A percentile compares a stretch with the other conserved stretches of the same genome.
Evolutionary conservation across 2,888 invertebrate species (phyloP).

Genomic region (Xestobium rufovillosum): DNA sequence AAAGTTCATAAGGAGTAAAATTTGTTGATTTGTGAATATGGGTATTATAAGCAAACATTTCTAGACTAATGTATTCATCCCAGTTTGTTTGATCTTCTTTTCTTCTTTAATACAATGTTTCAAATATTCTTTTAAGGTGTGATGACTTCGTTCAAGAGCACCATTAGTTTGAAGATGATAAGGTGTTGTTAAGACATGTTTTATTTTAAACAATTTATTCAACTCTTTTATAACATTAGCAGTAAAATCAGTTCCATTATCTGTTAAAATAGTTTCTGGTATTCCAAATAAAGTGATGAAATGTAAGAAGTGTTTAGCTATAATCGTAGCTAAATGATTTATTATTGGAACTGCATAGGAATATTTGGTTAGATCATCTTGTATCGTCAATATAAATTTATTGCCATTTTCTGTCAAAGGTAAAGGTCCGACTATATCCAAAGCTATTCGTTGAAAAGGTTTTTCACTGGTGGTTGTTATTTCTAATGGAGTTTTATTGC

Average conservation of each 20-base stretch:
- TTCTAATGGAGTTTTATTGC: constrained; percentile 17
- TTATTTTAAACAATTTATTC: constrained; percentile 26
- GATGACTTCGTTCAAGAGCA: constrained; percentile 30
- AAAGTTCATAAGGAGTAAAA: constrained; percentile 29
- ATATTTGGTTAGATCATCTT: constrained; percentile 28
- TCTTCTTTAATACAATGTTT: constrained; percentile 26
- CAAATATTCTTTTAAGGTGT: constrained; percentile 28
- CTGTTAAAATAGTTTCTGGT: constrained; percentile 34
- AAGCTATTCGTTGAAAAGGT: constrained; percentile 23
- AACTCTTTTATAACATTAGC: constrained; percentile 28
- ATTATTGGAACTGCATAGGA: constrained; percentile 23
- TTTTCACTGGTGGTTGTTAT: constrained; percentile 21
- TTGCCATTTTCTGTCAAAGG: constrained; percentile 14
- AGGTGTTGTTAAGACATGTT: constrained; percentile 26
- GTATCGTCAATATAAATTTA: constrained; percentile 12
- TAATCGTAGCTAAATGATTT: constrained; percentile 16
- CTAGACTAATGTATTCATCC: constrained; percentile 29
- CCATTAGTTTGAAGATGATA: constrained; percentile 30
- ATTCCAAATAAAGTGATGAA: constrained; percentile 35
- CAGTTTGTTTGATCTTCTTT: constrained; percentile 27
- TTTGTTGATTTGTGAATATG: constrained; percentile 27
- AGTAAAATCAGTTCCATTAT: constrained; percentile 37
- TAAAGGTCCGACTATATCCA: constrained; percentile 17
- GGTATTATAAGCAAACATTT: constrained; percentile 29
- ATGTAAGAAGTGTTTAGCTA: constrained; percentile 19